Percentiles rank a stretch among this genome's conserved stretches.
phyloP scores from a whole-genome alignment of 2,888 invertebrate species.

The Torymus texanus region DNA sequence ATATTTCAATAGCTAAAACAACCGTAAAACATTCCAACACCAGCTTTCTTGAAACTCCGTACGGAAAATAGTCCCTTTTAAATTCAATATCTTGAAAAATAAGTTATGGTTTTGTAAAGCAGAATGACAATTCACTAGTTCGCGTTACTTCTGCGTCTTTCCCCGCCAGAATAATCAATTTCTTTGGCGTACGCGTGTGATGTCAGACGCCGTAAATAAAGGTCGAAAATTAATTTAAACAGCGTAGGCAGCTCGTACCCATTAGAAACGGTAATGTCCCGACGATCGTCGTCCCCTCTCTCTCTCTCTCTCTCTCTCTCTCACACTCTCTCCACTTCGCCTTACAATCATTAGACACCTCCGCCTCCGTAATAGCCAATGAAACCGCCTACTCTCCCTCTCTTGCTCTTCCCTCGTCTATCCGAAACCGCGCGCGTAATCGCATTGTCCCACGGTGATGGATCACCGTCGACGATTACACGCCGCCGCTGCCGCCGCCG shows the following conservation, averaged over 20 bases:
- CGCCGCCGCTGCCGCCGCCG: slow-evolving; percentile 53
- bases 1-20: too few relatives aligned
- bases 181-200: slow-evolving; percentile 51
- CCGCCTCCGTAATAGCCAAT: slow-evolving; percentile 54
- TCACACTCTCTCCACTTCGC: neutral
- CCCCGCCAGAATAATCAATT: too few relatives aligned
- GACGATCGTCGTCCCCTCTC: neutral
- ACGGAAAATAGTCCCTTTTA: too few relatives aligned
- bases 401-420: slow-evolving; percentile 9
- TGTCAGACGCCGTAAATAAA: neutral
- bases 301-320: neutral
- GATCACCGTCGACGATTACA: slow-evolving; percentile 61
- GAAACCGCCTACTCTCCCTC: slow-evolving; percentile 56
- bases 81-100: too few relatives aligned
- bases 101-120: too few relatives aligned
- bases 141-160: too few relatives aligned
- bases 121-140: too few relatives aligned
- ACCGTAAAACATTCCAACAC: too few relatives aligned
- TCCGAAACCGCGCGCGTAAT: slow-evolving; percentile 59
- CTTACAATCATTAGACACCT: slow-evolving; percentile 5
- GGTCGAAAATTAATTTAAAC: neutral
- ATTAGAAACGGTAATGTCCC: too few relatives aligned
- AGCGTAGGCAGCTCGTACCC: too few relatives aligned
- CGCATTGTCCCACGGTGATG: slow-evolving; percentile 64
- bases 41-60: too few relatives aligned